Evolutionary conservation across 2,888 invertebrate genomes (phyloP), one percentile per base, ranked within the genome.

Genomic region (Aphodius granarius): DNA sequence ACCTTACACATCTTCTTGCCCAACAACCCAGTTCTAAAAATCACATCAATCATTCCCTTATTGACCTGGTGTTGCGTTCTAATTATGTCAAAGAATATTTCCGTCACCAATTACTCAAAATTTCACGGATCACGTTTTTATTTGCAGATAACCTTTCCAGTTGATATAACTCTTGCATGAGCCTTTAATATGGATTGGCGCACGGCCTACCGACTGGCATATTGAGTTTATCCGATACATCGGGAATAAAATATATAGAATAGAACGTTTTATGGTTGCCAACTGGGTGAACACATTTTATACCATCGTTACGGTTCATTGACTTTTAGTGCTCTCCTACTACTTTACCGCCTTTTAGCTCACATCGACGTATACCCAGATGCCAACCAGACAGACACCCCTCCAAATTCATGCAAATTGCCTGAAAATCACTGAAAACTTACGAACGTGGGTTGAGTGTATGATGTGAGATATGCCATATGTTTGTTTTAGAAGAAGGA

Each of bases 281-380:
- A 22, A 68, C 68, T 22, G 22, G 68, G 68, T 68, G 68, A 22
- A 68, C 20, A 68, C 20, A 68, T 22, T 68, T 68, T 68, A 68
- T 22, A 22, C 20, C n/a, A 68, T 68, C 68, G 68, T 68, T 68
- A 20, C 68, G 22, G 68, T 68, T 68, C 68, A 68, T 68, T 22
- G 68, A 22, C 68, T 68, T 68, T 68, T 22, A 68, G 20, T 68
- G 68, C 68, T 6, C 68, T 43, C 9, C 43, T 43, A 3, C 43
- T 43, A 43, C 43, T 43, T 43, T 43, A 43, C 43, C 13, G 43
- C 43, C n/a, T 43, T 6, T 43, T 43, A 43, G 43, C 43, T 43
- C 43, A 13, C 43, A 9, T 6, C 43, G 43, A n/a, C n/a, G n/a
- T n/a, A n/a, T n/a, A n/a, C n/a, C n/a, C n/a, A n/a, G n/a, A n/a